These are phyloP conservation scores for Scolopax mira DNA, from an alignment of 2,113 vertebrate genomes.

Conservation along the genomic window DNA sequence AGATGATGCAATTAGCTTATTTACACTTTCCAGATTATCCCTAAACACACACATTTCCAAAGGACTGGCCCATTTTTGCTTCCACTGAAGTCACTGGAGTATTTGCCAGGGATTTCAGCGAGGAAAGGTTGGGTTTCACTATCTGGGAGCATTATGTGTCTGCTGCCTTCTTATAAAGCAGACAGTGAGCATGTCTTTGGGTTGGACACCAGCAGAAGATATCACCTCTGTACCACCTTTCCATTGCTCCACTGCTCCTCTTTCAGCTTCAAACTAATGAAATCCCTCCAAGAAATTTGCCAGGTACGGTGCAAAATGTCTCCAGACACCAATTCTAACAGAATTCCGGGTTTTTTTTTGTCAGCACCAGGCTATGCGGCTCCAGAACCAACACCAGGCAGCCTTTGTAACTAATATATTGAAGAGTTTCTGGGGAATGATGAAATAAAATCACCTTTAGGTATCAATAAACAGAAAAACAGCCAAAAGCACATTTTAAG, in stretches of 20 bases:
- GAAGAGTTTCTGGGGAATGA: not conserved
- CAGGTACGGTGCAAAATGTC: not conserved
- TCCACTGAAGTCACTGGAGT: not conserved
- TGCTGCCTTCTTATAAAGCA: not conserved
- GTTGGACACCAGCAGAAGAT: not conserved
- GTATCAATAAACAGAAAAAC: not conserved
- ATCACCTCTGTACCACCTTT: not conserved
- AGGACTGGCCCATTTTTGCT: not conserved
- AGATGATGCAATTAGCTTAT: not conserved
- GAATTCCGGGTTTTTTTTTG: not conserved
- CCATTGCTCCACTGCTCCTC: not conserved
- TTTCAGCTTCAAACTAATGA: not conserved
- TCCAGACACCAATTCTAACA: not conserved
- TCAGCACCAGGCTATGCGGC: fast-evolving
- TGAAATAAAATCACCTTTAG: not conserved
- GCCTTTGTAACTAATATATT: not conserved
- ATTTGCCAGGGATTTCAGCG: not conserved
- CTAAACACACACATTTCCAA: not conserved
- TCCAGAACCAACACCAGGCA: not conserved
- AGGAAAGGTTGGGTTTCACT: not conserved
- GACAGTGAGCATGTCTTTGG: fast-evolving
- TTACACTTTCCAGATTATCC: not conserved
- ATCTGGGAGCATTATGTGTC: fast-evolving
- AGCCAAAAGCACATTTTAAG: not conserved
- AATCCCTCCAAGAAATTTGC: not conserved